Conservation (phyloP, 2,797 vertebrate species). For the Myripristis jacobus region DNA sequence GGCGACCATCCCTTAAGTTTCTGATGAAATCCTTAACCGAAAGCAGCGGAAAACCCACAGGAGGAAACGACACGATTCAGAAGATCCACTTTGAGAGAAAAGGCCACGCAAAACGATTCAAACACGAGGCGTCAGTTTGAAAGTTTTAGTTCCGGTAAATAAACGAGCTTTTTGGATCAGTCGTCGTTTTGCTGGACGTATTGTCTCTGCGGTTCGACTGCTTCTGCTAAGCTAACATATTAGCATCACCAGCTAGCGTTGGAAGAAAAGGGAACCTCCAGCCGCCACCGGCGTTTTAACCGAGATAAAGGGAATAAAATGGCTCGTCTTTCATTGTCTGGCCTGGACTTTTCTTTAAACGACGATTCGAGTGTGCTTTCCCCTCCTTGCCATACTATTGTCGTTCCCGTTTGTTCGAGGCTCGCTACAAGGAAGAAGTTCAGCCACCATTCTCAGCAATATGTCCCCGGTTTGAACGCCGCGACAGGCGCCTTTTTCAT, state of each 20-base stretch:
- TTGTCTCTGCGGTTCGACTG: not conserved
- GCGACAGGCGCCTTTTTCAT: conserved; percentile 45
- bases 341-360: conserved; percentile 9
- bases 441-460: conserved; percentile 48
- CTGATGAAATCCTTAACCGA: conserved; percentile 83
- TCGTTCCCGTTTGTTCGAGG: conserved; percentile 30
- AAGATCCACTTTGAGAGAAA: not conserved
- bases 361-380: conserved; percentile 8
- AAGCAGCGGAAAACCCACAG: not conserved
- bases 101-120: not conserved
- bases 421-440: conserved; percentile 67
- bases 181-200: not conserved
- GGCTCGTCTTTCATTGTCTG: conserved; percentile 57
- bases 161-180: not conserved
- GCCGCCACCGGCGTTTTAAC: not conserved
- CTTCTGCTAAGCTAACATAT: conserved; percentile 50
- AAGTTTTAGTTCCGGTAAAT: not conserved
- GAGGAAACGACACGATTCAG: conserved; percentile 20
- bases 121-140: not conserved
- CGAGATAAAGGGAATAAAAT: conserved; percentile 52
- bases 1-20: conserved; percentile 72
- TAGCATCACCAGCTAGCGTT: not conserved
- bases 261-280: not conserved
- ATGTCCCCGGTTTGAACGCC: conserved; percentile 33
- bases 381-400: conserved; percentile 5